Base-by-base conservation (phyloP, 2,888 invertebrate genomes). In the Shargacucullia verbasci region DNA sequence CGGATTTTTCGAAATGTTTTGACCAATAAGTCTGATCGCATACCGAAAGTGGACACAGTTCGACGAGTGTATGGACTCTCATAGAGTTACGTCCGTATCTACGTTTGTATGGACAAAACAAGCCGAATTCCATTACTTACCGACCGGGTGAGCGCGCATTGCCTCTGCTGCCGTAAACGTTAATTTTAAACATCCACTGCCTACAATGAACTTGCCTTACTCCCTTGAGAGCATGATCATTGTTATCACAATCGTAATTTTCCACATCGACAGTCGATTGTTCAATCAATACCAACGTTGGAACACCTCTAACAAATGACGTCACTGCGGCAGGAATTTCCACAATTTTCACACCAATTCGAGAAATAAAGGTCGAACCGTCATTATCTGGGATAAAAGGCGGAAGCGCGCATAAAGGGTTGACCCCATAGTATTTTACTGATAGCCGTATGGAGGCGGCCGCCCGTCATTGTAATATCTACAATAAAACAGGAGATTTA, bases 301-400 rank as follows among this genome's bases (percentile, higher is more conserved):
- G 20, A 47, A 40, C 40, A 45, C 56, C 47, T 57, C 49, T 52
- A 54, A 61, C 64, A 72, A 68, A 74, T 64, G 63, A 72, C 61
- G 60, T 64, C 57, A 72, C 61, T 52, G 53, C 59, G 41, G 31
- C 53, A 48, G 53, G 53, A 67, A 70, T 77, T 78, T 73, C 47
- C 69, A 78, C 76, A 79, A 78, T 79, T 83, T 78, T 76, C 73
- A 64, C 74, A 69, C 59, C 56, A 58, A 79, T 79, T 74, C 62
- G 61, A 67, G 78, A 80, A 75, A 77, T 80, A 83, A 81, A 78
- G 79, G 80, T 80, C 71, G 73, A 73, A 81, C 83, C 81, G 82
- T 79, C 84, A 83, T 85, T 85, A 84, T 75, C 76, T 52, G 74
- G 76, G 78, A 78, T 80, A 82, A 83, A 81, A 80, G 75, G 73